phyloP scores from a whole-genome alignment of 2,113 vertebrate species.

The Dasyprocta punctata region DNA sequence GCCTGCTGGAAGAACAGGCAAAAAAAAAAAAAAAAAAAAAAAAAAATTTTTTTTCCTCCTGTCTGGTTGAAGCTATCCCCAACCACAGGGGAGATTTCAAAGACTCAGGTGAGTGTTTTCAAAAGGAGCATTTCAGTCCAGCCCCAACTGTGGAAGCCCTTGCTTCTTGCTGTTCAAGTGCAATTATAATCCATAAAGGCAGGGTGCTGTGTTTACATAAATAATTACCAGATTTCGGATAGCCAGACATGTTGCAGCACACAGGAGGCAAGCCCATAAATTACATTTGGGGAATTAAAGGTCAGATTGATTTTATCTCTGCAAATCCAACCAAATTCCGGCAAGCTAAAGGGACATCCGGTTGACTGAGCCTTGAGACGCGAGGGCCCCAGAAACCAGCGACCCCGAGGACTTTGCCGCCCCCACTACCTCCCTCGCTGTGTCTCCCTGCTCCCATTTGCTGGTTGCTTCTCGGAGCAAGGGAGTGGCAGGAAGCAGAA shows the following conservation, averaged over 20 bases:
- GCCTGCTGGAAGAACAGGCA: background rate
- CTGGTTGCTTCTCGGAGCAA: background rate
- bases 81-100: conserved; percentile 67
- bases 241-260: conserved; percentile 74
- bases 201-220: conserved; percentile 73
- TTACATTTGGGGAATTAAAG: conserved; percentile 78
- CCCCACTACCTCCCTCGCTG: background rate
- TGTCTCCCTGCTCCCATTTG: background rate
- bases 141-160: conserved; percentile 9
- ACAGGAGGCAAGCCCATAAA: conserved; percentile 79
- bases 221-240: conserved; percentile 78
- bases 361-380: conserved; percentile 57
- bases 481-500: conserved; percentile 2
- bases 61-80: conserved; percentile 29
- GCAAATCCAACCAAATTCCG: conserved; percentile 62
- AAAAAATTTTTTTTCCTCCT: background rate
- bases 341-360: conserved; percentile 68
- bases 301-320: conserved; percentile 81
- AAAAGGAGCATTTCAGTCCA: conserved; percentile 41
- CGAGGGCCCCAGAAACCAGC: background rate
- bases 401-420: background rate
- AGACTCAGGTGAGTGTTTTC: conserved; percentile 70
- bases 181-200: conserved; percentile 76
- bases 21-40: background rate
- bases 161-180: conserved; percentile 54